Evolutionary conservation across 2,888 invertebrate genomes (phyloP).

Genomic region (Eurytoma adleriae): DNA sequence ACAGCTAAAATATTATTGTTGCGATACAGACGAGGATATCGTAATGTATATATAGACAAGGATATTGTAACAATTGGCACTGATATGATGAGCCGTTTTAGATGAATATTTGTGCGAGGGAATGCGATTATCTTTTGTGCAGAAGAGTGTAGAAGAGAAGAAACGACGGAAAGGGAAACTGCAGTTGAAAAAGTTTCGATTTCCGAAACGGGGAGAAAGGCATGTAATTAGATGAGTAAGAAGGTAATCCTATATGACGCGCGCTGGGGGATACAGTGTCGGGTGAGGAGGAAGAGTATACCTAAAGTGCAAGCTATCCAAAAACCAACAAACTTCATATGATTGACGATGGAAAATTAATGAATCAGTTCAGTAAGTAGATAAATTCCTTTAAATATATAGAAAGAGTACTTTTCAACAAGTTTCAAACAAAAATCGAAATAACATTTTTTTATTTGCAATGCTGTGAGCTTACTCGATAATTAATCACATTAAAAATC

Average conservation of each 20-base stretch:
- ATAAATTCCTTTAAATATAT: neutral
- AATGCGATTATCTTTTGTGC: neutral
- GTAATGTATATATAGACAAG: too few species aligned
- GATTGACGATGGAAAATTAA: neutral
- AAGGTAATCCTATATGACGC: constrained; percentile 31
- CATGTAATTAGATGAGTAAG: constrained; percentile 44
- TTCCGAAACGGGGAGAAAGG: constrained; percentile 11
- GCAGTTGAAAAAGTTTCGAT: constrained; percentile 29
- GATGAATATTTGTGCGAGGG: neutral
- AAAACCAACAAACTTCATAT: constrained; percentile 33
- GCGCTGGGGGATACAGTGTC: constrained; percentile 22
- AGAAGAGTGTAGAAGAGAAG: neutral
- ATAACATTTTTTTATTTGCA: too few species aligned
- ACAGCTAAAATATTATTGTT: neutral
- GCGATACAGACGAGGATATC: neutral
- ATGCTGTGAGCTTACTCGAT: too few species aligned
- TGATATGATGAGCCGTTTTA: neutral
- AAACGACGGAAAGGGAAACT: neutral
- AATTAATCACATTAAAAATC: too few species aligned
- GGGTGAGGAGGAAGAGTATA: constrained; percentile 9
- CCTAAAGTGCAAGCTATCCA: too few species aligned
- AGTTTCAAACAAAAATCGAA: too few species aligned
- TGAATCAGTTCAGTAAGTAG: neutral
- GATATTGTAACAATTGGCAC: too few species aligned
- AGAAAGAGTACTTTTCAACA: neutral